These are phyloP conservation scores for Coracopsis vasa DNA, from an alignment of 2,113 vertebrate species.

Conservation along the genomic window DNA sequence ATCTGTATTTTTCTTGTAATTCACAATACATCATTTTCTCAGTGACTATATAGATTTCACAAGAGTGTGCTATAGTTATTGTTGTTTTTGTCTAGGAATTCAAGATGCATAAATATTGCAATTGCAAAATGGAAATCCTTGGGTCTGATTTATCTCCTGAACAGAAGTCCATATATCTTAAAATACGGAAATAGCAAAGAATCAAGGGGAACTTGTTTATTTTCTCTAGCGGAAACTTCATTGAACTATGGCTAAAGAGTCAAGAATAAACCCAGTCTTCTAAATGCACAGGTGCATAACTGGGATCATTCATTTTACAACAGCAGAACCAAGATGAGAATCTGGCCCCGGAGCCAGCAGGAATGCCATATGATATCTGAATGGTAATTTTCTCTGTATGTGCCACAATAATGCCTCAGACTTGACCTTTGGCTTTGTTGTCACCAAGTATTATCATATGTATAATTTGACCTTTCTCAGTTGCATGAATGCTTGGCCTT, in stretches of 20 bases:
- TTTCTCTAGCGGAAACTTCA: neutral
- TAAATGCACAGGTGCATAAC: neutral
- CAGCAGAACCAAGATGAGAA: conserved; percentile 12
- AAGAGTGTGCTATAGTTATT: neutral
- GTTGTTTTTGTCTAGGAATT: neutral
- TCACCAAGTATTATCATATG: conserved; percentile 65
- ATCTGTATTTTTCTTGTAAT: neutral
- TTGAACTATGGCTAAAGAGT: neutral
- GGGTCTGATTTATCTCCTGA: neutral
- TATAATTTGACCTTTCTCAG: conserved; percentile 57
- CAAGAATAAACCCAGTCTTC: neutral
- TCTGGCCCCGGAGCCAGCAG: neutral
- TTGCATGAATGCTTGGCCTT: conserved; percentile 52
- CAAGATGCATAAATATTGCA: neutral
- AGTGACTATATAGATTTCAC: neutral
- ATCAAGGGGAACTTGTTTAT: neutral
- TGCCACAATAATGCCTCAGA: conserved; percentile 52
- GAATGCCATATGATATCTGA: conserved; percentile 52
- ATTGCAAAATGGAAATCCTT: neutral
- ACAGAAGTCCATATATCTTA: neutral
- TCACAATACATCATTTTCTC: neutral
- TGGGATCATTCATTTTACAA: neutral
- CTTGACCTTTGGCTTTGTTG: conserved; percentile 62
- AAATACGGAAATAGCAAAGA: neutral
- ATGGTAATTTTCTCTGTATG: conserved; percentile 58